phyloP scores from a whole-genome alignment of 2,797 vertebrate genomes.

The Enteromius trimaculatus region DNA sequence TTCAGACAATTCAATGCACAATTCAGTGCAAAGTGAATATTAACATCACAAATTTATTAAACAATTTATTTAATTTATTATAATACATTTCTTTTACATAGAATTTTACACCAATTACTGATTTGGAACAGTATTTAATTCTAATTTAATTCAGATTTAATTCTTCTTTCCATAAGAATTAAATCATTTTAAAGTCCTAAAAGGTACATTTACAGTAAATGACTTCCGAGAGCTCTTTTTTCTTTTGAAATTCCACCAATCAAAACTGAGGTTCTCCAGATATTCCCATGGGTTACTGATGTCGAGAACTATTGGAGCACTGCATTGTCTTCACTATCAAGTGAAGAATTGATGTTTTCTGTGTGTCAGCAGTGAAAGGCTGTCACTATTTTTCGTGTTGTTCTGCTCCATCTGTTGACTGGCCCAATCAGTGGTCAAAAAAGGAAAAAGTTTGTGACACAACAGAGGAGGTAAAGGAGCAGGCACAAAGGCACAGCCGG shows the following conservation, averaged over 20 bases:
- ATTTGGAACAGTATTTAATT: neutral
- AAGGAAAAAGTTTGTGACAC: conserved; percentile 70
- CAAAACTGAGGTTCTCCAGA: conserved; percentile 25
- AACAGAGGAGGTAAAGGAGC: conserved; percentile 70
- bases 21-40: neutral
- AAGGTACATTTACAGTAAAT: conserved; percentile 33
- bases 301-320: conserved; percentile 47
- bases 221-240: neutral
- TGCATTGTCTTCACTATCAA: conserved; percentile 52
- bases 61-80: too few species aligned
- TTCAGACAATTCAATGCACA: neutral
- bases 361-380: conserved; percentile 50
- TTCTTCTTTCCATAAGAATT: too few species aligned
- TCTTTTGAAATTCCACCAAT: neutral
- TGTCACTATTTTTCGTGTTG: conserved; percentile 63
- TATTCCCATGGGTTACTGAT: conserved; percentile 42
- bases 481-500: conserved; percentile 77
- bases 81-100: too few species aligned
- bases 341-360: conserved; percentile 53
- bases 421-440: conserved; percentile 75
- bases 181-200: neutral
- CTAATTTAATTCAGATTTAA: too few species aligned
- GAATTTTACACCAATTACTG: neutral
- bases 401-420: conserved; percentile 72
- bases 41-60: neutral